Evolutionary conservation across 2,113 vertebrate species (phyloP).

Genomic region (Pygoscelis antarcticus): DNA sequence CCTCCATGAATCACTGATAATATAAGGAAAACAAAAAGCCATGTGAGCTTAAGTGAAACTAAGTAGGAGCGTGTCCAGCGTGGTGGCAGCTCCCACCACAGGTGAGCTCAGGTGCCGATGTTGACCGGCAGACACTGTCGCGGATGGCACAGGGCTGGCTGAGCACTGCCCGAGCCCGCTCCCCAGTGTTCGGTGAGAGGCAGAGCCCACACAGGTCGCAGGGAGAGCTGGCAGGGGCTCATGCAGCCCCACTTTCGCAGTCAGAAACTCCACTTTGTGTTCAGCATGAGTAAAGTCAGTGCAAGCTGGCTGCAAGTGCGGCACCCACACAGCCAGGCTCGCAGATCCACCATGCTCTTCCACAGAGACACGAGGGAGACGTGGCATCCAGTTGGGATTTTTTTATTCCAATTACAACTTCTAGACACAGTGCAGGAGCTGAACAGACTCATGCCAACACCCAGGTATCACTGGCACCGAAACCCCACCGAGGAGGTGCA

Average conservation of each 20-base stretch:
- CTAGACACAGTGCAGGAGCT: neutral
- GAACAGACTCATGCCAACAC: neutral
- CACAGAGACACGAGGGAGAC: neutral
- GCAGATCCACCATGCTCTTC: neutral
- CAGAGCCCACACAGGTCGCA: neutral
- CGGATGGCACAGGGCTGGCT: neutral
- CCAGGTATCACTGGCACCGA: neutral
- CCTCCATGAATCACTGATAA: neutral
- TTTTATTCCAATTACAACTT: neutral
- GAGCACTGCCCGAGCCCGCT: rapidly evolving
- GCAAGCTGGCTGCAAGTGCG: neutral
- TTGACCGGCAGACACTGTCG: rapidly evolving
- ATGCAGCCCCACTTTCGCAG: neutral
- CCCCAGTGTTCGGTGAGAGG: rapidly evolving
- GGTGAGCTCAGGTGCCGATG: rapidly evolving
- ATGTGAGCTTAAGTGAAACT: neutral
- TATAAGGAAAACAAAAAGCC: neutral
- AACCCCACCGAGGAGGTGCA: rapidly evolving
- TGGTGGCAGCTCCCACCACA: neutral
- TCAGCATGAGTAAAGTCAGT: neutral
- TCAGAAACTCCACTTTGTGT: neutral
- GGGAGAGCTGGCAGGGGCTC: neutral
- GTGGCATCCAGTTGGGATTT: neutral
- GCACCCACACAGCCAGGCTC: neutral
- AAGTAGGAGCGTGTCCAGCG: neutral